phyloP scores from a whole-genome alignment of 92 coral and sea anemone species.

The Zoanthus solanderi region DNA sequence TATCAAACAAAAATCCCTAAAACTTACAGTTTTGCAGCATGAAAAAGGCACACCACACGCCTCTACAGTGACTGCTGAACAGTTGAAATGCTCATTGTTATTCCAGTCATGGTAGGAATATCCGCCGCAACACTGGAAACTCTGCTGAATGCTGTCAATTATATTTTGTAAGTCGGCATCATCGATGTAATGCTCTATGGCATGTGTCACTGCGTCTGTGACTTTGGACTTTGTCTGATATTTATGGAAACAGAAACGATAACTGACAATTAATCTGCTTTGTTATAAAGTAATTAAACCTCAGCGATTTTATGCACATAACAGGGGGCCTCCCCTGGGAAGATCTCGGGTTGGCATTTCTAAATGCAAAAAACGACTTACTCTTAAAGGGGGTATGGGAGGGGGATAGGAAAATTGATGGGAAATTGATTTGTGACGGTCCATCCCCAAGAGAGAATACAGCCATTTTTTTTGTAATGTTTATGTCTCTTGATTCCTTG shows the following conservation, averaged over 20 bases:
- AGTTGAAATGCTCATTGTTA: conserved; percentile 80
- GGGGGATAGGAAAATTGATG: no score
- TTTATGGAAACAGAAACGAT: neutral
- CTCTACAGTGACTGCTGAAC: conserved; percentile 79
- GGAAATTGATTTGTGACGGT: no score
- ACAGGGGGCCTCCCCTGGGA: no score
- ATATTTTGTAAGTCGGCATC: conserved; percentile 91
- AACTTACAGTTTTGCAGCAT: conserved; percentile 80
- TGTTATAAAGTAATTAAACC: no score
- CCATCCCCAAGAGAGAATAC: no score
- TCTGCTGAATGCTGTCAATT: conserved; percentile 86
- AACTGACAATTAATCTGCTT: neutral
- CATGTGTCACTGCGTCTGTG: conserved; percentile 65
- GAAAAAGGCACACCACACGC: conserved; percentile 99
- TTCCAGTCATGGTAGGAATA: conserved; percentile 95
- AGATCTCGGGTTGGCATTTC: no score
- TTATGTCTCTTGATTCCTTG: no score
- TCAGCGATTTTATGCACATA: no score
- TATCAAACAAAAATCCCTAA: no score
- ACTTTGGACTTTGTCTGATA: conserved; percentile 74
- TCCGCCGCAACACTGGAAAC: conserved; percentile 91
- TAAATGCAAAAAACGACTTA: no score
- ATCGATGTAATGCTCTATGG: conserved; percentile 81
- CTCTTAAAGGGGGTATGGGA: no score
- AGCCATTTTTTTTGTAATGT: no score